Evolutionary conservation across 2,113 vertebrate genomes (phyloP).

Genomic region (Poeciliopsis prolifica): DNA sequence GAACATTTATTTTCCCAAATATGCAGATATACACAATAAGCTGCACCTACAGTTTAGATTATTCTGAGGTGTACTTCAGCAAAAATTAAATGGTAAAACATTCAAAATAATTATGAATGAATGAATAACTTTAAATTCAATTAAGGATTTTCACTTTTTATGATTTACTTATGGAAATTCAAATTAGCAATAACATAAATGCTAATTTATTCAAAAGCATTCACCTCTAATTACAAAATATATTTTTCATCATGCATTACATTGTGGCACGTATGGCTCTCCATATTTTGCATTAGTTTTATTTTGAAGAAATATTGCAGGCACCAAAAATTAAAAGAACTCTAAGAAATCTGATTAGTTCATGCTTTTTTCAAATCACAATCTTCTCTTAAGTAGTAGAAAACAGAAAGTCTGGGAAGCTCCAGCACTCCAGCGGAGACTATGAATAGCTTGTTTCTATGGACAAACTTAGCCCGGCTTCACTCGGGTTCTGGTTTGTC

Average conservation of each 20-base stretch:
- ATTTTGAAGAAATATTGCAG: background rate
- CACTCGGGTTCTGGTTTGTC: conserved; percentile 55
- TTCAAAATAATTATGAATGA: too few relatives aligned
- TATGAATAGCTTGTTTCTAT: conserved; percentile 84
- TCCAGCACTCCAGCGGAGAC: conserved; percentile 56
- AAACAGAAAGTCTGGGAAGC: conserved; percentile 36
- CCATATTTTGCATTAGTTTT: background rate
- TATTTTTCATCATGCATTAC: background rate
- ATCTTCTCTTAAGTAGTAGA: background rate
- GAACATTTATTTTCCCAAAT: background rate
- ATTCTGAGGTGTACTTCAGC: too few relatives aligned
- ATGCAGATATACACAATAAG: background rate
- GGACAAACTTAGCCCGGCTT: conserved; percentile 76
- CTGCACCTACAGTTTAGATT: too few relatives aligned
- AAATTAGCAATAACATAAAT: too few relatives aligned
- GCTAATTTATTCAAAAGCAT: background rate
- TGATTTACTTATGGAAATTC: too few relatives aligned
- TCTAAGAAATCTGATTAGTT: background rate
- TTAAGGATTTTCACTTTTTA: too few relatives aligned
- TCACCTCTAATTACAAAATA: background rate
- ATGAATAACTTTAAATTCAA: too few relatives aligned
- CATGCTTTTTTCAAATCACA: background rate
- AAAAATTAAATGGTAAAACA: too few relatives aligned
- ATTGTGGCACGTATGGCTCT: background rate
- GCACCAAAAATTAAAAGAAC: background rate